Base-by-base conservation (phyloP, 2,888 invertebrate genomes). In the Peribatodes rhomboidaria region DNA sequence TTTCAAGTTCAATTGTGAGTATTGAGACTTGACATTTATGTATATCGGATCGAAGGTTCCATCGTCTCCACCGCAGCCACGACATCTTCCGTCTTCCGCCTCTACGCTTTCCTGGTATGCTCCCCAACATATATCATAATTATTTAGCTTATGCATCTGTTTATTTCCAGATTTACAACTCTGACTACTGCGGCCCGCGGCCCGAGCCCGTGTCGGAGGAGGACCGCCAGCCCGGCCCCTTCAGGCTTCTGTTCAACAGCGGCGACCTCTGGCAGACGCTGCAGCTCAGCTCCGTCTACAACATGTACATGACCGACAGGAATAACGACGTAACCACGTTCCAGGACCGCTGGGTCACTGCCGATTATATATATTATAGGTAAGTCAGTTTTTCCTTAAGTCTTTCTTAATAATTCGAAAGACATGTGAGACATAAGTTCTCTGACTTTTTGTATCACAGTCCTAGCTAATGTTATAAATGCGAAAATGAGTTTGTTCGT, bases 291-390 rank as follows among this genome's bases (percentile, higher is more conserved):
- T 97, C 97, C 2, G 96, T 95, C 0, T 98, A 98, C 82, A 81
- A 90, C 31, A 95, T 95, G 76, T 76, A 76, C 35, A 88, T 92
- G 58, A 61, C 75, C 0, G 80, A 89, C 16, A 89, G 88, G 1
- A 84, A 88, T 49, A 63, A 59, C 0, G 96, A 96, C 79, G 97
- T 95, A 0, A 97, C 98, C 6, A 98, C 98, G 0, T 95, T 94
- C 83, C 98, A 98, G 78, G 90, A 95, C 54, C 82, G 88, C 49
- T 97, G 97, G 96, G 87, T 96, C 57, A 96, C 96, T 0, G 98
- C 99, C 0, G 99, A 99, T 89, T 98, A 98, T 82, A 98, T 99
- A 67, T 98, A 98, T 85, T 98, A 97, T 74, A 96, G 95, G 95
- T 95, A 88, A 65, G 52, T 7, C 8, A 16, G 8, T 41, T 20